Base-by-base conservation (phyloP, 1,140 invertebrate species). In the Diabrotica virgifera region DNA sequence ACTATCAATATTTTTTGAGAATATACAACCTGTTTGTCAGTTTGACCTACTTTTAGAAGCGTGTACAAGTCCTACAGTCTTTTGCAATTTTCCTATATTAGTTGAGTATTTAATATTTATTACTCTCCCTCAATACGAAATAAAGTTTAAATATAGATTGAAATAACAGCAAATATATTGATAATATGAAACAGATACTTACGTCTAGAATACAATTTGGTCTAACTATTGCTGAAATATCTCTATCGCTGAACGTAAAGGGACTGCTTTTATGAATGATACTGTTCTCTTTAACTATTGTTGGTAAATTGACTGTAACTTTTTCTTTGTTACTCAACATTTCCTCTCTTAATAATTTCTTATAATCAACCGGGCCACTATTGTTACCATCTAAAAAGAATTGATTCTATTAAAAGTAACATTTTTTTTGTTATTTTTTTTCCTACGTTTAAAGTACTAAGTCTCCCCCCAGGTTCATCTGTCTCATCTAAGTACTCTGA, bases 201-300 rank as follows among this genome's bases (percentile, higher is more conserved):
- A 78, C 78, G 63, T 80, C 78, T 52, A 76, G 68, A 24, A 72
- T 70, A 50, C 73, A 73, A 62, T 65, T 76, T 54, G 75, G 66
- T 67, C 73, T 76, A n/a, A 82, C 71, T 13, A 68, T 73, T 5
- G 80, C 78, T 7, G 68, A 70, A 62, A 82, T 72, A 36, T 77
- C 78, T 36, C 72, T 74, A 65, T 78, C 76, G 7, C 66, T 73
- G 59, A 72, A 77, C 7, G 75, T 78, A 68, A 79, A 79, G 4
- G 78, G 78, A 55, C 70, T 77, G 60, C 78, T 72, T 63, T 77
- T 77, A 64, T 79, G 75, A 24, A 78, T 74, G 3, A 76, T 37
- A 60, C 74, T 77, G 61, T 79, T 79, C 52, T 77, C 77, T 65
- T 73, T 73, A 0, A 74, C 52, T 12, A 79, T 76, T n/a, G 66